Base-by-base conservation (phyloP, 2,888 invertebrate species). In the Crioceris asparagi region DNA sequence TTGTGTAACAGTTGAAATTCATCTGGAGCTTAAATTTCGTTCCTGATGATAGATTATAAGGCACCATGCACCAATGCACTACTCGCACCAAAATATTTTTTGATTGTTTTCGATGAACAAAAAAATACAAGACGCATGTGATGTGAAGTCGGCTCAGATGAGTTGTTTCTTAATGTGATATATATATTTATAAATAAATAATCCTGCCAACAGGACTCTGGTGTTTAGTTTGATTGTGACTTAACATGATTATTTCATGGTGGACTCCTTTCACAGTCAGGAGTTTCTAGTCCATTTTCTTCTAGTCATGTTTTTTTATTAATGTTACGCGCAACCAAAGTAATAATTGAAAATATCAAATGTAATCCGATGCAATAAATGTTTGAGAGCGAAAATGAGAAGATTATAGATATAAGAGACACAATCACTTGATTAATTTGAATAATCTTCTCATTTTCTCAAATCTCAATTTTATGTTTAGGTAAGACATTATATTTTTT, bases 81-180 rank as follows among this genome's bases (percentile, higher is more conserved):
- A n/a, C n/a, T n/a, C n/a, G n/a, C n/a, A n/a, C 45, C 37, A 45
- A 48, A 41, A 41, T 23, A 36, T 44, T 27, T 38, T 29, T 29
- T 33, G 27, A 25, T 31, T 33, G 17, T 25, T 17, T 39, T 31
- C 8, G 6, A 21, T 21, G 15, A 29, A 43, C 46, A 39, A 43
- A 40, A 34, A 41, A 36, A 49, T 47, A 50, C 47, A 12, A 44
- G 37, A 34, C 46, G 49, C 50, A 51, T 50, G 44, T 50, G 46
- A 48, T 46, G 47, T 46, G 44, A 46, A 38, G 44, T 46, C 40
- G 44, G 45, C 49, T 42, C 47, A 48, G 44, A 48, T 45, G 51
- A 48, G 46, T 48, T 47, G 47, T 27, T 14, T 27, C 50, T 57
- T 49, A 57, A 58, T 59, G 57, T 59, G 57, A 59, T 59, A 58